phyloP scores from a whole-genome alignment of 92 coral and sea anemone genomes.

The Parazoanthus darwini region DNA sequence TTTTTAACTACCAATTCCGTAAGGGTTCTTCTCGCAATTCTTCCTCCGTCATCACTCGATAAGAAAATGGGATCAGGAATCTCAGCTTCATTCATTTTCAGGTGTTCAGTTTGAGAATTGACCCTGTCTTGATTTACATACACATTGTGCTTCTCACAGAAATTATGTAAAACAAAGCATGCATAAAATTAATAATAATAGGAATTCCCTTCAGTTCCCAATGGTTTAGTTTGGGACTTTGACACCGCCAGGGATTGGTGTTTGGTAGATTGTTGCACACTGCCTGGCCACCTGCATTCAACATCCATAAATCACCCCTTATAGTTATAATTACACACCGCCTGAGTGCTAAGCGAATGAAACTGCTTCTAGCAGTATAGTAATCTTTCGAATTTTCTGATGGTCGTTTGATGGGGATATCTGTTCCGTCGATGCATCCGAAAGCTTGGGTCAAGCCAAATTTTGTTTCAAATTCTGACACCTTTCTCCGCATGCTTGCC shows the following conservation, averaged over 20 bases:
- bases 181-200: conserved; percentile 53
- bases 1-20: too few species aligned
- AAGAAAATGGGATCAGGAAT: too few species aligned
- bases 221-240: too few species aligned
- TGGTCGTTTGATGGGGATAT: conserved; percentile 53
- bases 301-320: conserved; percentile 53
- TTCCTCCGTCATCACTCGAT: too few species aligned
- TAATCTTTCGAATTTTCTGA: conserved; percentile 55
- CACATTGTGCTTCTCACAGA: too few species aligned
- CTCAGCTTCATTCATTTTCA: too few species aligned
- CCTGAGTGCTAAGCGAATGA: conserved; percentile 40
- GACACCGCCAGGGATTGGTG: too few species aligned
- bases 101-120: too few species aligned
- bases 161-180: too few species aligned
- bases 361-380: conserved; percentile 59
- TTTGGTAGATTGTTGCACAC: conserved; percentile 17
- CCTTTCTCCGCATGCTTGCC: too few species aligned
- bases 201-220: conserved; percentile 34
- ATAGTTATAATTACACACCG: conserved; percentile 45
- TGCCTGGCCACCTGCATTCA: conserved; percentile 58
- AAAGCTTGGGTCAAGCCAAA: conserved; percentile 62
- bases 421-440: conserved; percentile 65
- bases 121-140: too few species aligned
- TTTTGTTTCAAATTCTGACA: conserved; percentile 51
- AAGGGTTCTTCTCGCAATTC: too few species aligned